A percentile compares a stretch with the other conserved stretches of the same genome.
Conservation (phyloP, 2,797 vertebrate genomes). For the Rhinichthys osculus region DNA sequence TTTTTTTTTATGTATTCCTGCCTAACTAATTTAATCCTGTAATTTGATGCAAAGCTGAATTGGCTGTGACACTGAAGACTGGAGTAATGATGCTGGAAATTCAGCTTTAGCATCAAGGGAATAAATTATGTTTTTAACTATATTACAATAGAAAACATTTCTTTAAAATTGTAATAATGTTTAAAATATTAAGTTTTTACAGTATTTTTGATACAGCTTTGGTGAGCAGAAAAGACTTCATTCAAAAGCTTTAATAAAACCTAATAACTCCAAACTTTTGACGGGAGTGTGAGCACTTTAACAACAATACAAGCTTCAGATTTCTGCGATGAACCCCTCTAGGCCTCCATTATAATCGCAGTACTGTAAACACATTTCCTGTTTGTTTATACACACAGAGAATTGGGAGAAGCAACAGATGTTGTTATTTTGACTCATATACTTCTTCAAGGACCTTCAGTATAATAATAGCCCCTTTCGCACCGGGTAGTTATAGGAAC, state of each 20-base stretch:
- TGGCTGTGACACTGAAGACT: not conserved
- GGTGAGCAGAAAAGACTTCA: not conserved
- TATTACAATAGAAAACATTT: not conserved
- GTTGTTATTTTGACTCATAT: not conserved
- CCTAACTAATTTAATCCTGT: too few species aligned
- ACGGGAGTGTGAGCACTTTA: not conserved
- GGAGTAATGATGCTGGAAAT: too few species aligned
- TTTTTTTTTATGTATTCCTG: too few species aligned
- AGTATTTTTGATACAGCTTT: not conserved
- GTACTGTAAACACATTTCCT: conserved; percentile 3
- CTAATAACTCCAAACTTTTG: not conserved
- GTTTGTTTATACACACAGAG: not conserved
- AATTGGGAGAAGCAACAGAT: not conserved
- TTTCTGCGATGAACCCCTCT: not conserved
- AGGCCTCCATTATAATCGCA: not conserved
- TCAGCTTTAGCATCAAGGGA: not conserved
- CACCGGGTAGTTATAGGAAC: too few species aligned
- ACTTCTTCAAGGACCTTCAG: not conserved
- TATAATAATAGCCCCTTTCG: not conserved
- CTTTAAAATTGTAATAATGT: not conserved
- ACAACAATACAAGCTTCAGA: not conserved
- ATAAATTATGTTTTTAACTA: not conserved
- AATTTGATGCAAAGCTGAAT: too few species aligned
- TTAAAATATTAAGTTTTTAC: too few species aligned
- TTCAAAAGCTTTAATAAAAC: not conserved